These are phyloP conservation scores for Cichlasoma orientale DNA, from an alignment of 2,797 vertebrate species.

Conservation along the genomic window DNA sequence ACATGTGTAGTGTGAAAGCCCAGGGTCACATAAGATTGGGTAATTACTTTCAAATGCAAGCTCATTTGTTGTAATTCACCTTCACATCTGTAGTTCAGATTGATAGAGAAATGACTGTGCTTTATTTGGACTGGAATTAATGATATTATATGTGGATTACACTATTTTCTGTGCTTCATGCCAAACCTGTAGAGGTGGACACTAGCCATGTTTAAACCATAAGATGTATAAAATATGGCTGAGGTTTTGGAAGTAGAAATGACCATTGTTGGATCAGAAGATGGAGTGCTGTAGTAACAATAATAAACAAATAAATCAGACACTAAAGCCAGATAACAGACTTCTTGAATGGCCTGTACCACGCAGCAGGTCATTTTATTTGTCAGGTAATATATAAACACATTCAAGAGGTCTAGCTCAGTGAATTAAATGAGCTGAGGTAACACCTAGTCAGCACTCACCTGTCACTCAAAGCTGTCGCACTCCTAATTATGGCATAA, in stretches of 20 bases:
- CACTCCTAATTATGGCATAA: neutral
- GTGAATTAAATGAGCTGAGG: neutral
- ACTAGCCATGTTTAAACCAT: neutral
- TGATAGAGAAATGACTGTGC: neutral
- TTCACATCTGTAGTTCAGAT: neutral
- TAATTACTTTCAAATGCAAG: conserved; percentile 12
- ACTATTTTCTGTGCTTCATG: neutral
- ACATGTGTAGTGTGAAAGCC: conserved; percentile 21
- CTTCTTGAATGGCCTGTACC: neutral
- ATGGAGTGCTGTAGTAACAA: neutral
- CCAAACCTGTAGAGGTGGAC: neutral
- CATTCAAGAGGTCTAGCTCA: neutral
- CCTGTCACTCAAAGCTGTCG: neutral
- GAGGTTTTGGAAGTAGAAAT: neutral
- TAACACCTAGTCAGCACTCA: neutral
- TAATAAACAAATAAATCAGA: no score
- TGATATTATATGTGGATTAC: neutral
- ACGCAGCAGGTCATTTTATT: neutral
- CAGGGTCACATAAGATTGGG: conserved; percentile 25
- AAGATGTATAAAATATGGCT: neutral
- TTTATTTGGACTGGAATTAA: neutral
- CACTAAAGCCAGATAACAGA: no score
- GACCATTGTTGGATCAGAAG: neutral
- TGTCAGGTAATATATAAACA: neutral
- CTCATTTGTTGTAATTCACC: conserved; percentile 20